phyloP scores from a whole-genome alignment of 1,140 invertebrate species.

The Pogonognathellus flavescens region DNA sequence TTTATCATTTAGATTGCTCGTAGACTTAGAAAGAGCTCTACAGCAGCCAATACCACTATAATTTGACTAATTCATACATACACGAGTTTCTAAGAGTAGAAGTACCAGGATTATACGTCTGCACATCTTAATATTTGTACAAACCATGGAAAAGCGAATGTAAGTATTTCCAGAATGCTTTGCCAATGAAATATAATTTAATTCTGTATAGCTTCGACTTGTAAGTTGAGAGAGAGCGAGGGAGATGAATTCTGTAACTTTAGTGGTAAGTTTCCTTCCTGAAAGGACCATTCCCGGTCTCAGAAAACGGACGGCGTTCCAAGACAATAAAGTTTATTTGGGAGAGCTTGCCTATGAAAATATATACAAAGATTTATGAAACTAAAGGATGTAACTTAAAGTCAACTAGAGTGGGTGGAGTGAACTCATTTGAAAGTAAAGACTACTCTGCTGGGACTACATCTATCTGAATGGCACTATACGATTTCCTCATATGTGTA shows the following conservation, averaged over 20 bases:
- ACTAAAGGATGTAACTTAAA: slow-evolving; percentile 46
- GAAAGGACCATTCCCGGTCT: not conserved
- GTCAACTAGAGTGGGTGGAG: slow-evolving; percentile 43
- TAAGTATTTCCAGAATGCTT: not conserved
- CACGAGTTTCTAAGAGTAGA: too few species aligned
- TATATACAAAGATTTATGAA: slow-evolving; percentile 39
- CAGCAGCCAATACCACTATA: too few species aligned
- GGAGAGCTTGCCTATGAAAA: slow-evolving; percentile 36
- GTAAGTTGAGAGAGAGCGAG: not conserved
- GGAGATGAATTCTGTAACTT: not conserved
- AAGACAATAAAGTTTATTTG: slow-evolving; percentile 47
- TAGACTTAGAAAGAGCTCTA: too few species aligned
- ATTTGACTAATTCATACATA: too few species aligned
- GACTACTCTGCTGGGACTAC: not conserved
- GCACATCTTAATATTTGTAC: too few species aligned
- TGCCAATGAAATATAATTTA: slow-evolving; percentile 27
- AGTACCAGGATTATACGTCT: too few species aligned
- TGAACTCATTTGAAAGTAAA: slow-evolving; percentile 46
- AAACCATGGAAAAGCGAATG: too few species aligned
- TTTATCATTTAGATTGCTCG: too few species aligned
- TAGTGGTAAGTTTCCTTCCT: slow-evolving; percentile 39
- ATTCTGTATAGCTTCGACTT: not conserved
- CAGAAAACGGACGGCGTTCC: slow-evolving; percentile 31
- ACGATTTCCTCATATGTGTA: slow-evolving; percentile 23
- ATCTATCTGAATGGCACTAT: too few species aligned